Evolutionary conservation across 2,113 vertebrate species (phyloP).

Genomic region (Siniperca knerii): DNA sequence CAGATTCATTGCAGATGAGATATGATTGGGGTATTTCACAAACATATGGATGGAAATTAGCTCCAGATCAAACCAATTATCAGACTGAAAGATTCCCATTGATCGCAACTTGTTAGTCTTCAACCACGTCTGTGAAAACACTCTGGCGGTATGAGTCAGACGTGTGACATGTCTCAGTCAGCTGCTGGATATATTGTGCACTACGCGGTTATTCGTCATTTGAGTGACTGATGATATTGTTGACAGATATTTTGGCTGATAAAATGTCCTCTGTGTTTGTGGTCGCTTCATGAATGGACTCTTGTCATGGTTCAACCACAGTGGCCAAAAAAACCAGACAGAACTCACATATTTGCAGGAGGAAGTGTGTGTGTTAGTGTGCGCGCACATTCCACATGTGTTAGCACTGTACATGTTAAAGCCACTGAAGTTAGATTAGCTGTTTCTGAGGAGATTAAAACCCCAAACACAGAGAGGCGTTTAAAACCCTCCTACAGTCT

Average conservation of each 20-base stretch:
- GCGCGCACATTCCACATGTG: background rate
- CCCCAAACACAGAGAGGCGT: slow-evolving; percentile 51
- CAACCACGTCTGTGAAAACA: background rate
- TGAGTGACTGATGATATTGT: slow-evolving; percentile 4
- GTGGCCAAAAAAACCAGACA: slow-evolving; percentile 32
- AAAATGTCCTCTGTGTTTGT: slow-evolving; percentile 54
- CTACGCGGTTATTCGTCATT: background rate
- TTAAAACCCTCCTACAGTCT: slow-evolving; percentile 56
- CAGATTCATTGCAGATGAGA: background rate
- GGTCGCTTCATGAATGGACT: slow-evolving; percentile 33
- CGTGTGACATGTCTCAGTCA: background rate
- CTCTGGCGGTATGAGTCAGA: background rate
- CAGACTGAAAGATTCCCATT: background rate
- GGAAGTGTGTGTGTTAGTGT: slow-evolving; percentile 4
- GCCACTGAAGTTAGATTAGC: slow-evolving; percentile 63
- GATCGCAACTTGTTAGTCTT: background rate
- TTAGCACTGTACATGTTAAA: slow-evolving; percentile 38
- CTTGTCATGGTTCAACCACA: slow-evolving; percentile 16
- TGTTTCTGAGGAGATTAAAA: slow-evolving; percentile 66
- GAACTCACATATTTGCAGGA: slow-evolving; percentile 33
- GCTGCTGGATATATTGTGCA: background rate
- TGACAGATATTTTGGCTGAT: slow-evolving; percentile 36
- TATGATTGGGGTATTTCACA: background rate
- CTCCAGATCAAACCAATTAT: background rate
- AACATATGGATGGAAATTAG: background rate